Base-by-base conservation (phyloP, 2,888 invertebrate species). In the Uloborus plumipes region DNA sequence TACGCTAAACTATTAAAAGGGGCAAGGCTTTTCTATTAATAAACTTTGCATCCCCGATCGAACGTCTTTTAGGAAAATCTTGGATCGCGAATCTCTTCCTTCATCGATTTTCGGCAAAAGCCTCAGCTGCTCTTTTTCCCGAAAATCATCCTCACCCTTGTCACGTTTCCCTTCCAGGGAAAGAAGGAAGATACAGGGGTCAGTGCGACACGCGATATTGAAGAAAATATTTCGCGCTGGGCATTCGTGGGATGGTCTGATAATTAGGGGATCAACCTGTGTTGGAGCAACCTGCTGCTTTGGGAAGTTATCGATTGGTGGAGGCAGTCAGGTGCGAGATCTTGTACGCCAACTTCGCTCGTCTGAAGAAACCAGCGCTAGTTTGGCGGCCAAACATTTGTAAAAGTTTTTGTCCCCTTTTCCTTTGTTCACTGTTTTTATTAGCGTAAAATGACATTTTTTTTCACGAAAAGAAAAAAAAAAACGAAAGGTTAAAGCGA, bases 201-300 rank as follows among this genome's bases (percentile, higher is more conserved):
- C 55, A 55, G 55, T 16, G 55, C 9, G 20, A 55, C n/a, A 55
- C 39, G 39, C 39, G 39, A 39, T 39, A 39, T 7, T 39, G 39
- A 9, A 39, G 39, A 39, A 39, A 39, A 39, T 39, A 39, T 39
- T 39, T 39, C 39, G 39, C 39, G 39, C 39, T 39, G 39, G 39
- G 39, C 39, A 11, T 39, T 11, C 7, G 39, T 39, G 39, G 39
- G 39, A 39, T 69, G 39, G 31, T 18, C 18, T 31, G 31, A 26
- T 67, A 75, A 77, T 77, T 77, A 70, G 55, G 55, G 53, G 70
- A 64, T 77, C 69, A 77, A 77, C 77, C 70, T 77, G 61, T 69
- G 61, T 39, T 26, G 62, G n/a, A 69, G 62, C 64, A 77, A 77
- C 77, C 77, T 77, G 77, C 77, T 77, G 77, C 77, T 70, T 70